Evolutionary conservation across 2,888 invertebrate species (phyloP).

Genomic region (Epirrhoe tristata): DNA sequence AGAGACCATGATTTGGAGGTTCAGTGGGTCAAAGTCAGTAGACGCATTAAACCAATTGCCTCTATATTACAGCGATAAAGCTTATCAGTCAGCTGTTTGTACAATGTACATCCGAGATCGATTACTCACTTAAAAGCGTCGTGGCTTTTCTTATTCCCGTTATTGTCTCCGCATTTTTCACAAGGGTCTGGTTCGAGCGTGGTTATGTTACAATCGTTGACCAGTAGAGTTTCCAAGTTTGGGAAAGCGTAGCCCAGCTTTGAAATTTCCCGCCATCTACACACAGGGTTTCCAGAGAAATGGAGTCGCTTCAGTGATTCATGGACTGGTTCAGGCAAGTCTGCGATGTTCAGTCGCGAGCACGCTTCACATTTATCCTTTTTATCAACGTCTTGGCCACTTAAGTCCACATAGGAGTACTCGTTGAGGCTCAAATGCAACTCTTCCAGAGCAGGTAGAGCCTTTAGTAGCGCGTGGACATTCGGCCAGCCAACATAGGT

Average conservation of each 20-base stretch:
- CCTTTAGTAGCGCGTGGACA: constrained; percentile 90
- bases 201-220: constrained; percentile 94
- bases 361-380: constrained; percentile 75
- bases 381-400: constrained; percentile 71
- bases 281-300: constrained; percentile 95
- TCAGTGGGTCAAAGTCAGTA: constrained; percentile 71
- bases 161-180: constrained; percentile 79
- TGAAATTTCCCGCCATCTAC: constrained; percentile 92
- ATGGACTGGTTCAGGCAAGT: constrained; percentile 83
- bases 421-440: constrained; percentile 96
- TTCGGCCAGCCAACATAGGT: constrained; percentile 95
- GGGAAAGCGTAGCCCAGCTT: constrained; percentile 95
- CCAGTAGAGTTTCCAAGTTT: constrained; percentile 92
- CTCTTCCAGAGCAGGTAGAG: constrained; percentile 93
- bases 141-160: constrained; percentile 85
- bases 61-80: constrained; percentile 35
- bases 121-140: constrained; percentile 85
- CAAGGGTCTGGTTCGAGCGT: constrained; percentile 86
- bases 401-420: constrained; percentile 91
- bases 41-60: constrained; percentile 53
- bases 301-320: constrained; percentile 91
- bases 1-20: constrained; percentile 55
- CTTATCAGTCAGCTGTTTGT: constrained; percentile 38
- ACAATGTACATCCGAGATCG: constrained; percentile 32
- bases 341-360: constrained; percentile 67